Evolutionary conservation across 2,888 invertebrate species (phyloP).

Genomic region (Diplolepis rosae): DNA sequence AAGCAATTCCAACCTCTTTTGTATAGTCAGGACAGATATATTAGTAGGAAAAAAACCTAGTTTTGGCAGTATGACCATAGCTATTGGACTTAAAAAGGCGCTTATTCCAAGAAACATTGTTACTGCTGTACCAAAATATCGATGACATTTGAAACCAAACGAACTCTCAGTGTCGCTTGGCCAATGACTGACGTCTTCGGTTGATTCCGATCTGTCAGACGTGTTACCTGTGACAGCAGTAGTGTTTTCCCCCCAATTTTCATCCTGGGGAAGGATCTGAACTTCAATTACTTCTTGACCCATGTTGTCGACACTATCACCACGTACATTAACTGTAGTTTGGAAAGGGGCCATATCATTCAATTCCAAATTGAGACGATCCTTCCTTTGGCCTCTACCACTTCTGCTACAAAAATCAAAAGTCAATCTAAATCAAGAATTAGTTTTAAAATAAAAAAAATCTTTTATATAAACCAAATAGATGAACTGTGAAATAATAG

Average conservation of each 20-base stretch:
- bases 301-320: constrained; percentile 83
- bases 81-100: constrained; percentile 93
- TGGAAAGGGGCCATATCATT: constrained; percentile 89
- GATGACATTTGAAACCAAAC: constrained; percentile 83
- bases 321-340: constrained; percentile 84
- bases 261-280: constrained; percentile 96
- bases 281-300: constrained; percentile 96
- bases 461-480: too few species aligned
- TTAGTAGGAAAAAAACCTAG: constrained; percentile 88
- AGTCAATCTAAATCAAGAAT: too few species aligned
- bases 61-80: constrained; percentile 96
- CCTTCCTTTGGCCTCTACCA: constrained; percentile 79
- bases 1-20: constrained; percentile 83
- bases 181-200: constrained; percentile 92
- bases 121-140: constrained; percentile 86
- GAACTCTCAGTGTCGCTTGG: constrained; percentile 83
- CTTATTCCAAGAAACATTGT: constrained; percentile 86
- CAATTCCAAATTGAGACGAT: constrained; percentile 76
- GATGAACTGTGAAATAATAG: too few species aligned
- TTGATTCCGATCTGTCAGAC: constrained; percentile 94
- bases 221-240: constrained; percentile 98
- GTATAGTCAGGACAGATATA: constrained; percentile 79
- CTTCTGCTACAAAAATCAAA: constrained; percentile 73
- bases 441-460: too few species aligned
- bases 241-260: constrained; percentile 99